Evolutionary conservation across 2,113 vertebrate species (phyloP).

Genomic region (Collichthys lucidus): DNA sequence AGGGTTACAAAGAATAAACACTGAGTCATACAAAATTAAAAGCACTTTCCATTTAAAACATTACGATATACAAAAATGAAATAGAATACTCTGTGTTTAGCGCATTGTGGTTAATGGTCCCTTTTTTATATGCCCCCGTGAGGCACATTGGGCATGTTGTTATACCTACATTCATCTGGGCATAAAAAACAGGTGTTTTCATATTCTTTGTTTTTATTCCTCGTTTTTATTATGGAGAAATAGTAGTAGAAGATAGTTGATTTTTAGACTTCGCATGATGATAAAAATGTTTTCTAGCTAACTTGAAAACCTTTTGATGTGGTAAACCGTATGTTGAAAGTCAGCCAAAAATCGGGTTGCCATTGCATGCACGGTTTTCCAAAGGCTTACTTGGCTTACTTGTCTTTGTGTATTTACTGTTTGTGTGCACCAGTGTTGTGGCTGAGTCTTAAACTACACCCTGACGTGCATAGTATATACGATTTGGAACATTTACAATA

Average conservation of each 20-base stretch:
- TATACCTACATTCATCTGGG: not conserved
- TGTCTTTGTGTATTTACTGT: constrained; percentile 7
- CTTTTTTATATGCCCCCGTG: too few relatives aligned
- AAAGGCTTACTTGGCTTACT: constrained; percentile 20
- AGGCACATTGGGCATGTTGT: not conserved
- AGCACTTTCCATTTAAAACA: too few relatives aligned
- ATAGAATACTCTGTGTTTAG: too few relatives aligned
- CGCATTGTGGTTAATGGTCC: too few relatives aligned
- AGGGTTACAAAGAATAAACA: too few relatives aligned
- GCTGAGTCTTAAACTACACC: not conserved
- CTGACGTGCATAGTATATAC: not conserved
- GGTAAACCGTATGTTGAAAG: not conserved
- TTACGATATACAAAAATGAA: too few relatives aligned
- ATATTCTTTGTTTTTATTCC: not conserved
- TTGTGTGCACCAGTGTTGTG: not conserved
- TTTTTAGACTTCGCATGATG: not conserved
- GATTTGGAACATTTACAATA: constrained; percentile 2
- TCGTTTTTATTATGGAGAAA: not conserved
- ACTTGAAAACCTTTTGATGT: constrained; percentile 26
- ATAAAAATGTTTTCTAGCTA: constrained; percentile 31
- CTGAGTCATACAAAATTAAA: too few relatives aligned
- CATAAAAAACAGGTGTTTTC: not conserved
- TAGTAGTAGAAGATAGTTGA: not conserved
- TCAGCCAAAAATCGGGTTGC: constrained; percentile 14
- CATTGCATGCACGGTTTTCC: constrained; percentile 23